These are phyloP conservation scores for Marmota flaviventris DNA, from an alignment of 2,113 vertebrate species.

Conservation along the genomic window DNA sequence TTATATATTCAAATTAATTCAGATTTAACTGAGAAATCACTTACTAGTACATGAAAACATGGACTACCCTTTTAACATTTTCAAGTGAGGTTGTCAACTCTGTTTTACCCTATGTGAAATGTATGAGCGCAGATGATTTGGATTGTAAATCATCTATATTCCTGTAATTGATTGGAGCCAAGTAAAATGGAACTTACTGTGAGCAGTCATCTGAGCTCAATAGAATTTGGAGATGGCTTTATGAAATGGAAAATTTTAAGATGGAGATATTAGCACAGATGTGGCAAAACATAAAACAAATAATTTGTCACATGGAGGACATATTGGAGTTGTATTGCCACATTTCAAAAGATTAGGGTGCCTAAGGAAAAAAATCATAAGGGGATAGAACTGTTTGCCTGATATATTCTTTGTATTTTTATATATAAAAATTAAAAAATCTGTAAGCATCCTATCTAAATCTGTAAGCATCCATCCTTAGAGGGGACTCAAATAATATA, in stretches of 20 bases:
- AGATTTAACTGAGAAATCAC: slow-evolving; percentile 79
- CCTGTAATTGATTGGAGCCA: slow-evolving; percentile 76
- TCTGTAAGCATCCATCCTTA: background rate
- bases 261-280: slow-evolving; percentile 35
- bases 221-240: slow-evolving; percentile 69
- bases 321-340: background rate
- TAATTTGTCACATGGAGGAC: slow-evolving; percentile 32
- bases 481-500: slow-evolving; percentile 23
- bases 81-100: slow-evolving; percentile 80
- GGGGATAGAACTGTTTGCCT: background rate
- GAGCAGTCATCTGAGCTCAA: slow-evolving; percentile 59
- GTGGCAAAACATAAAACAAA: slow-evolving; percentile 58
- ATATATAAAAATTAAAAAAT: slow-evolving; percentile 41
- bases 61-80: slow-evolving; percentile 82
- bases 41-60: slow-evolving; percentile 81
- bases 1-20: slow-evolving; percentile 85
- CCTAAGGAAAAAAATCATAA: slow-evolving; percentile 38
- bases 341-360: slow-evolving; percentile 9
- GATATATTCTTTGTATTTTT: slow-evolving; percentile 42
- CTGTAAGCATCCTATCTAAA: background rate
- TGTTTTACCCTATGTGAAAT: slow-evolving; percentile 78
- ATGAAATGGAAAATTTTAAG: slow-evolving; percentile 62
- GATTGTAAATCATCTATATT: slow-evolving; percentile 81
- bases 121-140: slow-evolving; percentile 78
- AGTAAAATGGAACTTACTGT: slow-evolving; percentile 78